Conservation (phyloP, 2,797 vertebrate genomes). For the Eutrigla gurnardus region DNA sequence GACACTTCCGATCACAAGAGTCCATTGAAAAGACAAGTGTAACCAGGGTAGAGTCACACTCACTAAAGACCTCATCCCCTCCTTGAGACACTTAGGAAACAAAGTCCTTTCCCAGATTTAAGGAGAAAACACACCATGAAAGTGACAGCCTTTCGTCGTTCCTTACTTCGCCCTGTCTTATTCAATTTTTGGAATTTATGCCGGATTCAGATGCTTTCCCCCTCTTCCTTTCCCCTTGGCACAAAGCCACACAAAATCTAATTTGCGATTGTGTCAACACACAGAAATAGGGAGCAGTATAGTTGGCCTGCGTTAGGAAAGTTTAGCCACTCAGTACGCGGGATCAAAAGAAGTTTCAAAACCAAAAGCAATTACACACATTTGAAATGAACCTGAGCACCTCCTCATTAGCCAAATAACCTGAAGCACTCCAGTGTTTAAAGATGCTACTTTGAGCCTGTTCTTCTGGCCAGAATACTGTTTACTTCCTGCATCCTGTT, state of each 20-base stretch:
- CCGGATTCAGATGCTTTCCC: constrained; percentile 40
- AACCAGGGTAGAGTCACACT: background rate
- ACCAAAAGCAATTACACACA: constrained; percentile 31
- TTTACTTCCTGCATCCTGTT: constrained; percentile 78
- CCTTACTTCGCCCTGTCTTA: constrained; percentile 7
- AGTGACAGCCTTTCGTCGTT: background rate
- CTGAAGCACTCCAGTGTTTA: constrained; percentile 43
- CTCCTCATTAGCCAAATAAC: constrained; percentile 65
- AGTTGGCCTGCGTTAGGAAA: constrained; percentile 33
- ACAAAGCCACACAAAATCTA: constrained; percentile 23
- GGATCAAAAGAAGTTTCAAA: constrained; percentile 45
- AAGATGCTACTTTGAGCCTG: constrained; percentile 29
- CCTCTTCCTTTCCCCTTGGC: constrained; percentile 58
- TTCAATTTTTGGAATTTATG: constrained; percentile 26
- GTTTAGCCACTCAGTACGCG: constrained; percentile 53
- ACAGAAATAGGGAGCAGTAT: constrained; percentile 29
- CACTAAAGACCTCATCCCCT: constrained; percentile 8
- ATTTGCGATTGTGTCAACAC: constrained; percentile 27
- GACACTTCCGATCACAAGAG: too few relatives aligned
- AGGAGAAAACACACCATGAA: constrained; percentile 11
- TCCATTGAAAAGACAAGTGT: too few relatives aligned
- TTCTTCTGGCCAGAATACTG: constrained; percentile 41
- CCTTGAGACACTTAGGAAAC: background rate
- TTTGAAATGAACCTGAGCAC: constrained; percentile 44
- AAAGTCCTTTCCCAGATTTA: constrained; percentile 2